These are phyloP conservation scores for Boulengeromyrus knoepffleri DNA, from an alignment of 2,113 vertebrate species.

Conservation along the genomic window DNA sequence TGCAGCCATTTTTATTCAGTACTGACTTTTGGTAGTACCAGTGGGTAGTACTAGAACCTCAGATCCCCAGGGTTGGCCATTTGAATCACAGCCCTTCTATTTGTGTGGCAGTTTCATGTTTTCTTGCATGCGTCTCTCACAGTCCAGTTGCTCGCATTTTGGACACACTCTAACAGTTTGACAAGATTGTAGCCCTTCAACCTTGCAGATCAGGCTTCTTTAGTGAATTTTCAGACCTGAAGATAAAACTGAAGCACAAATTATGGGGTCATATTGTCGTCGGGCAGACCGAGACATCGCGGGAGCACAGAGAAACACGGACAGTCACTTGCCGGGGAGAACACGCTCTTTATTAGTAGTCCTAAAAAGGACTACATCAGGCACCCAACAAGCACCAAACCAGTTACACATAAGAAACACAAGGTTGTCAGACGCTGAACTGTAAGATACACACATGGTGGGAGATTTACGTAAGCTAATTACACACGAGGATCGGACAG, in stretches of 20 bases:
- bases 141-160: not conserved
- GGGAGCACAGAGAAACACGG: too few species aligned
- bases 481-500: too few species aligned
- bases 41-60: not conserved
- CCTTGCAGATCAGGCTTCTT: not conserved
- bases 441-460: too few species aligned
- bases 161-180: not conserved
- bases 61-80: not conserved
- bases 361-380: too few species aligned
- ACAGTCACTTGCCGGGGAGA: too few species aligned
- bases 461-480: too few species aligned
- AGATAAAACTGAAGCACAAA: not conserved
- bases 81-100: not conserved
- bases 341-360: too few species aligned
- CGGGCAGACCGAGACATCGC: too few species aligned
- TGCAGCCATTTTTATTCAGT: not conserved
- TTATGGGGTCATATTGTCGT: not conserved
- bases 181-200: not conserved
- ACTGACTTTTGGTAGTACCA: not conserved
- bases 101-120: not conserved
- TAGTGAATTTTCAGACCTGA: not conserved
- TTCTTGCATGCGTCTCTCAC: too few species aligned
- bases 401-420: too few species aligned
- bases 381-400: too few species aligned
- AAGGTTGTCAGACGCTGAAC: too few species aligned